Conservation (phyloP, 2,888 invertebrate genomes). For the Epinotia brunnichana region DNA sequence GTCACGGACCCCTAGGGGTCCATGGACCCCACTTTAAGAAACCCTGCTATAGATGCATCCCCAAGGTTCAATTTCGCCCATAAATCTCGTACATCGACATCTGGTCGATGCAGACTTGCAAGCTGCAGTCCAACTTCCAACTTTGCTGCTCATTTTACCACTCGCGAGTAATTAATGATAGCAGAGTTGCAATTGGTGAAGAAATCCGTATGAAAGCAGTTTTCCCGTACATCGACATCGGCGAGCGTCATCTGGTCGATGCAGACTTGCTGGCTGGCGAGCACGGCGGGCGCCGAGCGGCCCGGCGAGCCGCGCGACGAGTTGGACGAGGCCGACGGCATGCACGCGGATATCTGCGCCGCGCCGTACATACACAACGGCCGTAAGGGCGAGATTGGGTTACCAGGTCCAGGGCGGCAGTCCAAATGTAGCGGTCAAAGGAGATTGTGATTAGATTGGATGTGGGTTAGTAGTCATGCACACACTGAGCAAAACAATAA, state of each 20-base stretch:
- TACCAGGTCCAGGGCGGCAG: slow-evolving; percentile 71
- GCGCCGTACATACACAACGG: neutral
- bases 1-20: no score
- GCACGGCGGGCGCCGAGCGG: slow-evolving; percentile 78
- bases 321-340: slow-evolving; percentile 71
- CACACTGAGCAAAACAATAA: neutral
- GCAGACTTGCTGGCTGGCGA: slow-evolving; percentile 89
- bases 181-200: no score
- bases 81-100: no score
- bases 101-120: no score
- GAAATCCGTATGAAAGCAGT: neutral
- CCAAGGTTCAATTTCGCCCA: no score
- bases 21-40: no score
- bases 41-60: no score
- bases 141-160: no score
- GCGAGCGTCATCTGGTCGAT: slow-evolving; percentile 89
- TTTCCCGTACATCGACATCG: slow-evolving; percentile 87
- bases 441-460: slow-evolving; percentile 45
- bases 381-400: slow-evolving; percentile 42
- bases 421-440: slow-evolving; percentile 58
- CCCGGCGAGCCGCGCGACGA: slow-evolving; percentile 71
- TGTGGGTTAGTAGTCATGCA: neutral
- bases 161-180: no score
- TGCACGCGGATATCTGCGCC: slow-evolving; percentile 67
- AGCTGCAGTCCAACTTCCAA: no score